A percentile compares a stretch with the other conserved stretches of the same genome.
phyloP scores from a whole-genome alignment of 2,888 invertebrate genomes.

The Acholoe squamosa region DNA sequence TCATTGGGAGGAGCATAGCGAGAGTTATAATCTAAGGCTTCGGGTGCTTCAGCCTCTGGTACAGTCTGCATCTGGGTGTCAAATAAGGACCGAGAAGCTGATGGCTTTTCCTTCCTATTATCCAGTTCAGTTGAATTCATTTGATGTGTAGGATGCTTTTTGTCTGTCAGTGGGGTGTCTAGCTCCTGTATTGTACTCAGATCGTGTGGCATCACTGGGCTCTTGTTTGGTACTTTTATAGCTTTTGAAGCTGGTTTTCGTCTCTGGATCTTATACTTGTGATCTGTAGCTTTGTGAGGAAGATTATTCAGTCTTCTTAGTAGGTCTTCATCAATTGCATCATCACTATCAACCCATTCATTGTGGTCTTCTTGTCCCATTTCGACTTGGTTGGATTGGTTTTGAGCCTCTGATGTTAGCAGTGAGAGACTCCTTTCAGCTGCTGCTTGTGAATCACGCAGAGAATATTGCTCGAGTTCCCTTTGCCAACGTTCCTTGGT shows the following conservation, averaged over 20 bases:
- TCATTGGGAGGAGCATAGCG: neutral
- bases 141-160: neutral
- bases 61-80: neutral
- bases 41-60: neutral
- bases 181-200: constrained; percentile 61
- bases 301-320: neutral
- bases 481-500: constrained; percentile 46
- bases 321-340: neutral
- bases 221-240: constrained; percentile 42
- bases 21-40: neutral
- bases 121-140: constrained; percentile 2
- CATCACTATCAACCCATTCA: neutral
- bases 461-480: constrained; percentile 22
- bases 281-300: constrained; percentile 20
- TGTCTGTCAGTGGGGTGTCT: constrained; percentile 49
- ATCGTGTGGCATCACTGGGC: constrained; percentile 40
- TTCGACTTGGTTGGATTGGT: neutral
- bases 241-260: neutral
- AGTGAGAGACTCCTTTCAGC: neutral
- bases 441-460: neutral
- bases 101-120: neutral
- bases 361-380: neutral
- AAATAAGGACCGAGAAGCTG: neutral
- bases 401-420: neutral
- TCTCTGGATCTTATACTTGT: constrained; percentile 21